Conservation (phyloP, 2,888 invertebrate species). For the Apotomis capreana region DNA sequence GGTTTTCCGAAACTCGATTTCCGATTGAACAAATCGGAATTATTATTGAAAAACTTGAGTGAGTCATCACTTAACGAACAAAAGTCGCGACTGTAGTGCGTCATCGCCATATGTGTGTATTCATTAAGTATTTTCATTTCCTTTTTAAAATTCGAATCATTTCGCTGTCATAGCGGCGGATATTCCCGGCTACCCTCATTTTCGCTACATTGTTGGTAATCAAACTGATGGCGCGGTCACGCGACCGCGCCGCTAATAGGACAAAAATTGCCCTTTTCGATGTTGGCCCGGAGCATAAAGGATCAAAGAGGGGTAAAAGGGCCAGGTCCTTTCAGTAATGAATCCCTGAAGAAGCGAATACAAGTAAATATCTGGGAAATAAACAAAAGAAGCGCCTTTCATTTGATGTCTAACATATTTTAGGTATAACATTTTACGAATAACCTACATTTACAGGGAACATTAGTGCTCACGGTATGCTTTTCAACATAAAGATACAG, state of each 20-base stretch:
- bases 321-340: conserved; percentile 13
- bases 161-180: neutral
- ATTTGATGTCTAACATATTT: neutral
- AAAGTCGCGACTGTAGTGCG: too few relatives aligned
- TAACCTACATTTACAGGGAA: too few relatives aligned
- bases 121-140: neutral
- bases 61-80: too few relatives aligned
- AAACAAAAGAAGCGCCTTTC: neutral
- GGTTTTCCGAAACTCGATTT: too few relatives aligned
- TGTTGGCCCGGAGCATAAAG: conserved; percentile 21
- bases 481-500: too few relatives aligned
- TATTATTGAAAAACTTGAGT: too few relatives aligned
- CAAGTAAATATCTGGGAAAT: conserved; percentile 16
- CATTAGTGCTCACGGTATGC: too few relatives aligned
- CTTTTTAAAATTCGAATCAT: neutral
- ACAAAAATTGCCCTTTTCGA: conserved; percentile 30
- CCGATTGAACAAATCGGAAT: too few relatives aligned
- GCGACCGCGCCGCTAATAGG: conserved; percentile 16
- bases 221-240: conserved; percentile 33
- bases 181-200: conserved; percentile 17
- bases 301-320: conserved; percentile 27
- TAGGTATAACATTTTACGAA: too few relatives aligned
- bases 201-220: conserved; percentile 28
- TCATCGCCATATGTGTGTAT: neutral
- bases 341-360: conserved; percentile 20